A percentile compares a stretch with the other conserved stretches of the same genome.
Conservation (phyloP, 2,113 vertebrate species). For the Gallinago media region DNA sequence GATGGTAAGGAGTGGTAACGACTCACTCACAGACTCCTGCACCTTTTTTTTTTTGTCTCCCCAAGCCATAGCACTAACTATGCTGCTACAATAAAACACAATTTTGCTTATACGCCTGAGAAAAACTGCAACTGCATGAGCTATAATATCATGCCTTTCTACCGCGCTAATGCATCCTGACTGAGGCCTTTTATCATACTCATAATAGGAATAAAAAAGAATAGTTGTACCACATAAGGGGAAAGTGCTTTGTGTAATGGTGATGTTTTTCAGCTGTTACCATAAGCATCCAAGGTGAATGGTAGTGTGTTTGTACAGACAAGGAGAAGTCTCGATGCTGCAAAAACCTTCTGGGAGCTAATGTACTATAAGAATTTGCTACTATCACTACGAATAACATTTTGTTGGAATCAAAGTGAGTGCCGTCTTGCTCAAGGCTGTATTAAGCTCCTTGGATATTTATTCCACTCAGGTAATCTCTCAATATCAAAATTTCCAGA, state of each 20-base stretch:
- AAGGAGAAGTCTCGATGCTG: not conserved
- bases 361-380: not conserved
- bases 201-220: not conserved
- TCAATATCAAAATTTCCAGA: not conserved
- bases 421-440: not conserved
- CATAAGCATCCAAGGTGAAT: not conserved
- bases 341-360: not conserved
- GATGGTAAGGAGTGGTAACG: not conserved
- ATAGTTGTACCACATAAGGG: not conserved
- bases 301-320: not conserved
- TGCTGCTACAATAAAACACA: not conserved
- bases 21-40: not conserved
- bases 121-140: not conserved
- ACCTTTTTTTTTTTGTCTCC: no score
- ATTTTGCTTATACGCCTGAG: not conserved
- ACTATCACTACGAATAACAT: not conserved
- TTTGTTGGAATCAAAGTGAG: not conserved
- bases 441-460: not conserved
- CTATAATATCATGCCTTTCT: not conserved
- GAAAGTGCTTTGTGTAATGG: not conserved
- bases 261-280: not conserved
- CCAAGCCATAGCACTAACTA: not conserved
- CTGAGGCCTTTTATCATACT: not conserved
- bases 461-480: not conserved
- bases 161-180: not conserved